Base-by-base conservation (phyloP, 2,888 invertebrate species). In the Trachelus troglodyta region DNA sequence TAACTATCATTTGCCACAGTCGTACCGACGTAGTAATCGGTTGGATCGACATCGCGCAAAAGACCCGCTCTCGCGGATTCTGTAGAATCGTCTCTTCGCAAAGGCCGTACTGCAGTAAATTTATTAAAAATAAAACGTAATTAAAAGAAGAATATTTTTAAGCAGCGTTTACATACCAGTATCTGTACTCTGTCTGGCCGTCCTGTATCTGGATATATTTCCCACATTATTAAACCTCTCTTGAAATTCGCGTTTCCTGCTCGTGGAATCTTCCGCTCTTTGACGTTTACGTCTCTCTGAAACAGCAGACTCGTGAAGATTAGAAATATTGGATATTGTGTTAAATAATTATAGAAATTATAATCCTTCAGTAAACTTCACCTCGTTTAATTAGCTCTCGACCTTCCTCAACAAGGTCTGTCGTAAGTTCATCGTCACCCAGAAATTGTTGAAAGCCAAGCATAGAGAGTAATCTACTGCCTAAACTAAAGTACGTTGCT, bases 361-460 rank as follows among this genome's bases (percentile, higher is more conserved):
- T n/a, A 4, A 77, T 74, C 12, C 31, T 34, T 79, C 23, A 74
- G 33, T 35, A 81, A 31, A 34, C 68, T 23, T 68, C 86, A 96
- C 97, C 97, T 93, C 98, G 93, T 88, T 97, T 96, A 78, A 98
- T 96, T 69, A 99, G 94, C 91, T 98, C 98, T 86, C 96, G 94
- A 1, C 99, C 99, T 91, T 99, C 98, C 85, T 98, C 97, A 0
- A 98, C 96, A 76, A 99, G 93, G 91, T 99, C 99, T 0, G 96
- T 95, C 0, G 98, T 98, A 87, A 99, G 95, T 81, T 97, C 96
- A 90, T 98, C 98, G 84, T 98, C 98, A 0, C 97, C 98, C 73
- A 99, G 94, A 91, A 99, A 99, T 93, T 99, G 99, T 91, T 99
- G 98, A 92, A 98, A 98, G 68, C 98, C 99, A 83, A 99, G 93